Evolutionary conservation across 2,113 vertebrate species (phyloP), one percentile per base, ranked within the genome.

Genomic region (Pseudopodoces humilis): DNA sequence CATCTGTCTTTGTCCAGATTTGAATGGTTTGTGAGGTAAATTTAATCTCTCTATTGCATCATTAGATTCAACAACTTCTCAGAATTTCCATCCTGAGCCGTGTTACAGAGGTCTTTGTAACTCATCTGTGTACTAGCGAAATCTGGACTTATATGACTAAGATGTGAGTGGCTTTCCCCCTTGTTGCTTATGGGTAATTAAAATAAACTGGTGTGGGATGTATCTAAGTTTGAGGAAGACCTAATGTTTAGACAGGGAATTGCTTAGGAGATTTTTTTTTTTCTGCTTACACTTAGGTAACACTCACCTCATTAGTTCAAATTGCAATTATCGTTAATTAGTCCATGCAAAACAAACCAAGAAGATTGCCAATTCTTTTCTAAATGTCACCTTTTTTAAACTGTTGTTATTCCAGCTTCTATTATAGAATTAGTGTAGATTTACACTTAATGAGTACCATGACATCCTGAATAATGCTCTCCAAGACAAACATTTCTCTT

Each of bases 141-240:
- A 92, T 78, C 70, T 82, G 74, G 76, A 62, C 15, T 90, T 62
- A 39, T 78, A 69, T 74, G 9, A 39, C 74, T 70, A 25, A 50
- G 19, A 84, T 71, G 35, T 35, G 60, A 88, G 55, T 55, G 18
- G 13, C 56, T 80, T 53, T 1, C 8, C 53, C 25, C 22, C 25
- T 17, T 37, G 44, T 83, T 94, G 82, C 77, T 90, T 72, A 64
- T 68, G 49, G 20, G 46, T 93, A 82, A 93, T 96, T 96, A 94
- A 93, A 94, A 96, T 88, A 90, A 92, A 92, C 93, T 82, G 60
- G 23, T 64, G 68, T 75, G 83, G 88, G 92, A 93, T 81, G 52
- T 28, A 33, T 94, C 88, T 83, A 94, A 83, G 60, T 94, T 90
- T 75, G 82, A 94, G 83, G 79, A 90, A 86, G 76, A 74, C 30